A percentile compares a stretch with the other conserved stretches of the same genome.
Evolutionary conservation across 2,797 vertebrate species (phyloP).

Genomic region (Morus bassanus): DNA sequence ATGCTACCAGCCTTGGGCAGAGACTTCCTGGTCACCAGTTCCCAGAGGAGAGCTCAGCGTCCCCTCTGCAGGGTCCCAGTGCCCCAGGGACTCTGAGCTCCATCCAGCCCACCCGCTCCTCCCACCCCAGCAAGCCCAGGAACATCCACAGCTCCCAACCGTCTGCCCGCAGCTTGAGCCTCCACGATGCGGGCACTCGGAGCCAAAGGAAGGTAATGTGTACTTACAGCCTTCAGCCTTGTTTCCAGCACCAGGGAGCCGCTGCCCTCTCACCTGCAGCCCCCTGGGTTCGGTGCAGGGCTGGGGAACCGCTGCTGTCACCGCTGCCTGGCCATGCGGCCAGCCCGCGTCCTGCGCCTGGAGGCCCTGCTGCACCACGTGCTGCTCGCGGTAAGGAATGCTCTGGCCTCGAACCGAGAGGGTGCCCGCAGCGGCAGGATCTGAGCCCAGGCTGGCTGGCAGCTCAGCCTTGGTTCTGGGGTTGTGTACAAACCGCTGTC

Average conservation of each 20-base stretch:
- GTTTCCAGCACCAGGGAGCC: neutral
- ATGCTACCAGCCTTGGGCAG: fast-evolving
- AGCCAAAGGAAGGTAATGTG: neutral
- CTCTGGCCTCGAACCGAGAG: neutral
- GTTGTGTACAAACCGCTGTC: neutral
- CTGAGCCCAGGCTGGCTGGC: neutral
- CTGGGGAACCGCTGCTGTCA: neutral
- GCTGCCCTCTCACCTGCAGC: neutral
- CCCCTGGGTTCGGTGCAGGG: neutral
- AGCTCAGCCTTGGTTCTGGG: neutral
- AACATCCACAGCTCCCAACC: neutral
- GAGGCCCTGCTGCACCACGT: neutral
- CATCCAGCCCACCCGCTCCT: neutral
- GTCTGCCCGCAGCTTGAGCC: neutral
- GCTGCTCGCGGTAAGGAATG: neutral
- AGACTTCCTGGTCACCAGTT: neutral
- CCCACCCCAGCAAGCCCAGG: too few species aligned
- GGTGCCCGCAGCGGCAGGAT: neutral
- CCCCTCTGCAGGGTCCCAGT: neutral
- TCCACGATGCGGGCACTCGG: fast-evolving
- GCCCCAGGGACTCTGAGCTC: neutral
- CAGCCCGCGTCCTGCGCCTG: neutral
- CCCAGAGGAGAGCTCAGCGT: fast-evolving
- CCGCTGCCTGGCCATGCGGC: neutral
- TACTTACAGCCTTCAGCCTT: slow-evolving; percentile 57